These are phyloP conservation scores for Pelecanoides urinatrix DNA, from an alignment of 2,113 vertebrate genomes.

Conservation along the genomic window DNA sequence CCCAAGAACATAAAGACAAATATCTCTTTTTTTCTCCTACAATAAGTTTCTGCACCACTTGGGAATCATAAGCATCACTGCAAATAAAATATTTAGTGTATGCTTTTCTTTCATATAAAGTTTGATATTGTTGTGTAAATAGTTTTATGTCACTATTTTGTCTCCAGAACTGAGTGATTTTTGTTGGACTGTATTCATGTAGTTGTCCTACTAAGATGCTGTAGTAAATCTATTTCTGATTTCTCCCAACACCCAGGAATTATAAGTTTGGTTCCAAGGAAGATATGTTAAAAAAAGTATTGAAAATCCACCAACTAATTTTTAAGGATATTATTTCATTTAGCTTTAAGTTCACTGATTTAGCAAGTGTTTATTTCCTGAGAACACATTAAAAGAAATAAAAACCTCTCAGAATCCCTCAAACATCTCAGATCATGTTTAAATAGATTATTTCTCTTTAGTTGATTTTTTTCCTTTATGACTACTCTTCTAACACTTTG, in stretches of 20 bases:
- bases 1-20: neutral
- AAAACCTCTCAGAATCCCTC: neutral
- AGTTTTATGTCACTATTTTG: neutral
- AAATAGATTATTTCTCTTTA: neutral
- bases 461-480: neutral
- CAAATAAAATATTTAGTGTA: neutral
- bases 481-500: neutral
- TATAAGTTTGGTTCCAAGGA: neutral
- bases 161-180: neutral
- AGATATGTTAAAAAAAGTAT: neutral
- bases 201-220: neutral
- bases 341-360: neutral
- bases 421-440: neutral
- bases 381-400: neutral
- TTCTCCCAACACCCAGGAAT: neutral
- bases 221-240: neutral
- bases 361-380: neutral
- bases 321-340: neutral
- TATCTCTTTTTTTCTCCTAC: neutral
- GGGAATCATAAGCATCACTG: neutral
- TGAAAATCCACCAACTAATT: neutral
- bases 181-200: neutral
- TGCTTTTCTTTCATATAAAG: neutral
- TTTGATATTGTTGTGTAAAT: neutral
- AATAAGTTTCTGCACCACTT: neutral